phyloP scores from a whole-genome alignment of 2,888 invertebrate species.

The Dryocosmus kuriphilus region DNA sequence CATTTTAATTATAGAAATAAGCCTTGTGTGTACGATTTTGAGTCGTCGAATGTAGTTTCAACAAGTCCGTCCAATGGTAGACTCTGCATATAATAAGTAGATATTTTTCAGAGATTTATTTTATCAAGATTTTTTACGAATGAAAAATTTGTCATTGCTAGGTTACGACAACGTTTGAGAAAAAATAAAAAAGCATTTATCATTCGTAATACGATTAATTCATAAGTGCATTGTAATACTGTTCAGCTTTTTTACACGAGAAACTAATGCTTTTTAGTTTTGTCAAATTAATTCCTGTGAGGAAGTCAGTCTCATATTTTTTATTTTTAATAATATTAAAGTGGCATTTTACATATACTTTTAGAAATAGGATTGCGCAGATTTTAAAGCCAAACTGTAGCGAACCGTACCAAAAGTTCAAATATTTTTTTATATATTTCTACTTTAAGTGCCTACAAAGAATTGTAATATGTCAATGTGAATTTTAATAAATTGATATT shows the following conservation, averaged over 20 bases:
- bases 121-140: neutral
- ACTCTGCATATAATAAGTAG: conserved; percentile 5
- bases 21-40: neutral
- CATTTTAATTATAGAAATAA: conserved; percentile 5
- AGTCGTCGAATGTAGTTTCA: conserved; percentile 12
- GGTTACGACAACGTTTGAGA: neutral
- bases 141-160: neutral
- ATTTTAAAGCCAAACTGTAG: conserved; percentile 1
- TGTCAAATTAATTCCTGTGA: neutral
- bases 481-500: conserved; percentile 27
- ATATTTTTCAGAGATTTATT: conserved; percentile 1
- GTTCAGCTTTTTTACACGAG: neutral
- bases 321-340: neutral
- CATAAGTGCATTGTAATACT: neutral
- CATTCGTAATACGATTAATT: neutral
- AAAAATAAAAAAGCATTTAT: neutral
- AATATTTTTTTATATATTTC: conserved; percentile 2
- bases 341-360: neutral
- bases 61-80: conserved; percentile 23
- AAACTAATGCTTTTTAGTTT: neutral
- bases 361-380: neutral
- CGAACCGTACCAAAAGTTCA: conserved; percentile 3
- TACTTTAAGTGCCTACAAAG: neutral
- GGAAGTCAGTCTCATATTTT: conserved; percentile 2
- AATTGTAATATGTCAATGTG: conserved; percentile 20